Evolutionary conservation across 2,888 invertebrate genomes (phyloP).

Genomic region (Griposia aprilina): DNA sequence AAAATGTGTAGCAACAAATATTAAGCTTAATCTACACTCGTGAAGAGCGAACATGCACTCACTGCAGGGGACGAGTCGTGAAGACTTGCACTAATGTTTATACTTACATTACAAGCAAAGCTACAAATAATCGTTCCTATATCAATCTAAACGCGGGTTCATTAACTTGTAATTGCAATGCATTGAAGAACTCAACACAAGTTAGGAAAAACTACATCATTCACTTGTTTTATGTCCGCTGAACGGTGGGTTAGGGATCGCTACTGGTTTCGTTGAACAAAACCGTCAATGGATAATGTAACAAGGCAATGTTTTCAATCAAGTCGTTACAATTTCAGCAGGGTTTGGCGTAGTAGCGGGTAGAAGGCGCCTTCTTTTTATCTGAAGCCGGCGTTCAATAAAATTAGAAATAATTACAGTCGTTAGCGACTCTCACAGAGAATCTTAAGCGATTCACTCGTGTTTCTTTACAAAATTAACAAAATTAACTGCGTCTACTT

Average conservation of each 20-base stretch:
- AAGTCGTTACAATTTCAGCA: constrained; percentile 2
- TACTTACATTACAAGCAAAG: constrained; percentile 46
- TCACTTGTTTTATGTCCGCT: constrained; percentile 1
- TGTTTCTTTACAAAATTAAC: constrained; percentile 57
- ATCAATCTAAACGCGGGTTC: constrained; percentile 58
- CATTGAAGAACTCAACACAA: constrained; percentile 29
- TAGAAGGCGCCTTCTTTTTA: constrained; percentile 73
- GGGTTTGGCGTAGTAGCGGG: constrained; percentile 50
- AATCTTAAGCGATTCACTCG: constrained; percentile 50
- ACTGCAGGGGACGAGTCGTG: constrained; percentile 32
- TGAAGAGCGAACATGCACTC: neutral
- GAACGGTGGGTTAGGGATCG: accelerated
- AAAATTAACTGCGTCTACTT: constrained; percentile 40
- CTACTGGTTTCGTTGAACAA: neutral
- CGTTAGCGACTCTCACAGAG: constrained; percentile 66
- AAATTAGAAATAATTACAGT: constrained; percentile 75
- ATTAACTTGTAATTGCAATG: constrained; percentile 64
- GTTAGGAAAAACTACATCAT: neutral
- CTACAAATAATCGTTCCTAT: constrained; percentile 49
- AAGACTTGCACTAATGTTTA: constrained; percentile 41
- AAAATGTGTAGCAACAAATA: neutral
- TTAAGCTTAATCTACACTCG: constrained; percentile 3
- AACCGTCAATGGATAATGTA: constrained; percentile 26
- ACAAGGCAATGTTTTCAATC: neutral
- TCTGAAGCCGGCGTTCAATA: constrained; percentile 65